These are phyloP conservation scores for Cheumatopsyche charites DNA, from an alignment of 1,140 invertebrate genomes.

Conservation along the genomic window DNA sequence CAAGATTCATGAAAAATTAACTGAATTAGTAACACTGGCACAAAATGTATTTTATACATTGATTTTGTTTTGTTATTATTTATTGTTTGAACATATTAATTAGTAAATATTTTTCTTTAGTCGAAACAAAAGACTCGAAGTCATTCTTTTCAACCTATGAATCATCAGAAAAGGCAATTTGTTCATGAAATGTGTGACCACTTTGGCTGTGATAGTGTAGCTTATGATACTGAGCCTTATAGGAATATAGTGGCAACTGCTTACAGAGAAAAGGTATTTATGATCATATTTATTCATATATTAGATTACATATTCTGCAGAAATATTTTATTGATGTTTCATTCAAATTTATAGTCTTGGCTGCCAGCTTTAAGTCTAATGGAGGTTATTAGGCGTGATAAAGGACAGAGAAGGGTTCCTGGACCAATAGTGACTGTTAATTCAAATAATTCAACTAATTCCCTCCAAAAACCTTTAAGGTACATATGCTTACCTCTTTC, in stretches of 20 bases:
- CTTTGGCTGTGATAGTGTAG: constrained; percentile 91
- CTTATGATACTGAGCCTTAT: constrained; percentile 94
- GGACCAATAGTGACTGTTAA: constrained; percentile 61
- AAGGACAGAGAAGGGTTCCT: constrained; percentile 77
- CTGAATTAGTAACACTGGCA: constrained; percentile 84
- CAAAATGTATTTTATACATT: constrained; percentile 65
- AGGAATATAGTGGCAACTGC: constrained; percentile 94
- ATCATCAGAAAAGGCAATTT: constrained; percentile 85
- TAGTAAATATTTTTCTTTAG: constrained; percentile 53
- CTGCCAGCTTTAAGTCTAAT: constrained; percentile 83
- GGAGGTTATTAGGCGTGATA: constrained; percentile 78
- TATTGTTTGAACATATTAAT: neutral
- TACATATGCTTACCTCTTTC: neutral
- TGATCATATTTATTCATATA: constrained; percentile 13
- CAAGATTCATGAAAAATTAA: constrained; percentile 83
- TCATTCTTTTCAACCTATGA: constrained; percentile 92
- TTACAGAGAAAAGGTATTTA: constrained; percentile 72
- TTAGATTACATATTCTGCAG: neutral
- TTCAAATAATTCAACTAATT: neutral
- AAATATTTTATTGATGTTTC: neutral
- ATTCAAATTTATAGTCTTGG: constrained; percentile 68
- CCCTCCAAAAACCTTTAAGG: constrained; percentile 5
- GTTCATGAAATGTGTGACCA: constrained; percentile 94
- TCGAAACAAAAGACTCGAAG: constrained; percentile 85
- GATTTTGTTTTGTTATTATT: neutral